These are phyloP conservation scores for Colius striatus DNA, from an alignment of 2,113 vertebrate genomes.

Conservation along the genomic window DNA sequence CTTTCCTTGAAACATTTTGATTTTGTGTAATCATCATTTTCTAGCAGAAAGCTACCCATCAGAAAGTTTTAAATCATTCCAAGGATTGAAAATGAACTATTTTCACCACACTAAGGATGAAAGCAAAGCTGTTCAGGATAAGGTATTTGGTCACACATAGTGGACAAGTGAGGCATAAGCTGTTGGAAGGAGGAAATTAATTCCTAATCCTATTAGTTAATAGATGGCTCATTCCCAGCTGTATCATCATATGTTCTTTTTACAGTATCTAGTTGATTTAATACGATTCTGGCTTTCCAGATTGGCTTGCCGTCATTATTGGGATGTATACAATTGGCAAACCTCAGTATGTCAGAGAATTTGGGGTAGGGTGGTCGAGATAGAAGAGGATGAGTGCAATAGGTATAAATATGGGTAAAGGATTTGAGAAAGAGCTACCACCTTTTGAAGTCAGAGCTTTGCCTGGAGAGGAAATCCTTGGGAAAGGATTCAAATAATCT, in stretches of 20 bases:
- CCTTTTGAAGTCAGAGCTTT: slow-evolving; percentile 34
- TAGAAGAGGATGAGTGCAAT: background rate
- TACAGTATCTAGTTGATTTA: background rate
- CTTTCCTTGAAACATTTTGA: background rate
- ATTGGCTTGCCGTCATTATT: background rate
- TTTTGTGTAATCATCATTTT: background rate
- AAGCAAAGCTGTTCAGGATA: background rate
- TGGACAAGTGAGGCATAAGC: background rate
- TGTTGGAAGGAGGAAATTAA: background rate
- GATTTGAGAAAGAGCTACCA: background rate
- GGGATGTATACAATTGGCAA: background rate
- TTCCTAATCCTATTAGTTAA: slow-evolving; percentile 40
- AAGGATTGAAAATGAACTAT: background rate
- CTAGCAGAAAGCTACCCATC: background rate
- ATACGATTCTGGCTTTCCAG: background rate
- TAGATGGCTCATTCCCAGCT: slow-evolving; percentile 1
- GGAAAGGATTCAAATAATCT: background rate
- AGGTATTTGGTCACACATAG: background rate
- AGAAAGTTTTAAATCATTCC: background rate
- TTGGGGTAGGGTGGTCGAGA: background rate
- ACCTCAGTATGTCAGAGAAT: background rate
- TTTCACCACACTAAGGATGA: background rate
- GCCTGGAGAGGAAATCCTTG: slow-evolving; percentile 25
- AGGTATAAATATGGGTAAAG: background rate
- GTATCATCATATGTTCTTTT: background rate